Evolutionary conservation across 1,140 invertebrate genomes (phyloP), one percentile per base, ranked within the genome.

Genomic region (Heliothis virescens): DNA sequence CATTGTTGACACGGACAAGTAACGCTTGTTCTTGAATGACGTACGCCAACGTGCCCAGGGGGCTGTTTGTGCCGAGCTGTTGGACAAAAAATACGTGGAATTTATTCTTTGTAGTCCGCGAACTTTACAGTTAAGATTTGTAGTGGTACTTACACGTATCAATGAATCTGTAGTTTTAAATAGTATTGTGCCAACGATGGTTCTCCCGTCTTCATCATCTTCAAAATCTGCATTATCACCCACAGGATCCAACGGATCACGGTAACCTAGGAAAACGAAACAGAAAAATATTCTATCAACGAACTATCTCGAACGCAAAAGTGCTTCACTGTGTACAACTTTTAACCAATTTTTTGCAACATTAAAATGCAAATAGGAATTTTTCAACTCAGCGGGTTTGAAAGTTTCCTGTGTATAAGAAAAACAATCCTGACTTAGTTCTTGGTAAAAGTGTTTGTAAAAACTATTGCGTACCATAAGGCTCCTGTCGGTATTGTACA

Each of bases 21-120:
- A 99, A 92, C 12, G 97, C 96, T 95, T 99, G 97, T 93, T 99
- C 98, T 91, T 98, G 98, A 83, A 98, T 97, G 50, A 99, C 96
- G 88, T 98, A 99, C 13, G 98, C 98, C 85, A 99, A 88, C 3
- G 98, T 99, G 63, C 98, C 98, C 53, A 98, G 96, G 16, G 97
- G 97, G 95, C 96, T 98, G 47, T 96, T 96, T n/a, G 95, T 95
- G 55, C 98, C 97, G 95, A 98, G 97, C 97, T 98, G 95, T 71
- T 73, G 71, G 80, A 82, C 21, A 26, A 85, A 85, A 82, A 69
- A 85, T 55, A 81, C 9, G 21, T 57, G 29, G 34, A 16, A n/a
- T 2, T 52, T 18, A 41, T 71, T 50, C 3, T 50, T 52, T 13
- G 34, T 11, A 26, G 1, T 10, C 29, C 9, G 12, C 18, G 57